Percentiles rank a stretch among this genome's conserved stretches.
Evolutionary conservation across 1,140 invertebrate genomes (phyloP).

Genomic region (Drosophila yakuba): DNA sequence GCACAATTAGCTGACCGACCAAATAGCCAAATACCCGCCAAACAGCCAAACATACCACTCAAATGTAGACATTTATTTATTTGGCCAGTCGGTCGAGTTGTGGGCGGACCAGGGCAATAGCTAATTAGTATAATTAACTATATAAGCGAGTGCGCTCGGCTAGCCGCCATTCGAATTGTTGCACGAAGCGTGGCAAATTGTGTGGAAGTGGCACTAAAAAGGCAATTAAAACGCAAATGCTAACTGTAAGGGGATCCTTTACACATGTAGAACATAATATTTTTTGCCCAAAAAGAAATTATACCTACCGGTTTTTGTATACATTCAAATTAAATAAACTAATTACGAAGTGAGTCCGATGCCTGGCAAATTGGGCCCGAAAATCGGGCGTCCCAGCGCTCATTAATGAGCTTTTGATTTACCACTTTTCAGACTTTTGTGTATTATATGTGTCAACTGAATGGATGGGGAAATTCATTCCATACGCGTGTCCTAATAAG

Average conservation of each 20-base stretch:
- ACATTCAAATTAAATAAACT: constrained; percentile 78
- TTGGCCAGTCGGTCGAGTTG: constrained; percentile 57
- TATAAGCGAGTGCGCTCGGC: constrained; percentile 61
- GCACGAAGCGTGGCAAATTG: constrained; percentile 80
- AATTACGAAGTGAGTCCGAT: constrained; percentile 48
- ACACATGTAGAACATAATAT: constrained; percentile 56
- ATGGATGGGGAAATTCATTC: neutral
- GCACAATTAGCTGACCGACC: constrained; percentile 50
- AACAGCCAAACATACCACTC: constrained; percentile 21
- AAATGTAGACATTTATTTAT: constrained; percentile 67
- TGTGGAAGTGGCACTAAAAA: constrained; percentile 82
- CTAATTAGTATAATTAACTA: constrained; percentile 84
- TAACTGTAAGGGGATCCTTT: constrained; percentile 32
- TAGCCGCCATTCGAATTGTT: constrained; percentile 73
- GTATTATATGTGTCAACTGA: constrained; percentile 35
- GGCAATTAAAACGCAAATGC: constrained; percentile 78
- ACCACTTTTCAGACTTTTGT: constrained; percentile 48
- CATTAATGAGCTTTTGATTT: constrained; percentile 79
- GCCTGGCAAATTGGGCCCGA: constrained; percentile 14
- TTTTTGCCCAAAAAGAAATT: constrained; percentile 29
- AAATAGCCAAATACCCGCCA: constrained; percentile 24
- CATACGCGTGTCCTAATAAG: constrained; percentile 65
- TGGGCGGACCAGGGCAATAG: constrained; percentile 33
- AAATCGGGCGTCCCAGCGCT: constrained; percentile 19
- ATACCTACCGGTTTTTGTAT: constrained; percentile 1